Conservation (phyloP, 2,113 vertebrate genomes). For the Vicugna pacos region DNA sequence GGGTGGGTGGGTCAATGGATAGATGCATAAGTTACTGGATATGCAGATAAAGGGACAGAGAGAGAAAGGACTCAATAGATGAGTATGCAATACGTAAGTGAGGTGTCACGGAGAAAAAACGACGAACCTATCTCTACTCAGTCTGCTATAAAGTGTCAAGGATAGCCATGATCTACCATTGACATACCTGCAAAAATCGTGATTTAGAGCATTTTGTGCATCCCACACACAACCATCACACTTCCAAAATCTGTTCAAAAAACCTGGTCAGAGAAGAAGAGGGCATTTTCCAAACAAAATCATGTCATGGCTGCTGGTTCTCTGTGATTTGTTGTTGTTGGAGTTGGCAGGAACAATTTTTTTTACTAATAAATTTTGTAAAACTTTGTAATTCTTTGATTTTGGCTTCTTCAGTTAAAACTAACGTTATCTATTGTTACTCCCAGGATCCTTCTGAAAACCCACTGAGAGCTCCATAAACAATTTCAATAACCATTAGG, state of each 20-base stretch:
- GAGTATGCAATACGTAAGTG: not conserved
- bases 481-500: not conserved
- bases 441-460: not conserved
- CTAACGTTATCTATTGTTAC: not conserved
- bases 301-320: not conserved
- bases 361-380: not conserved
- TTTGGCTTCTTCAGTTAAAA: not conserved
- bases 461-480: not conserved
- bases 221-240: not conserved
- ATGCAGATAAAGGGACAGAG: not conserved
- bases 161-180: not conserved
- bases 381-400: slow-evolving; percentile 8
- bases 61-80: not conserved
- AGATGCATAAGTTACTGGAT: not conserved
- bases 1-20: not conserved
- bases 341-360: not conserved
- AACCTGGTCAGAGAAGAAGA: not conserved
- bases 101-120: not conserved
- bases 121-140: not conserved
- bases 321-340: not conserved
- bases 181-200: not conserved
- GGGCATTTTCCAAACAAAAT: slow-evolving; percentile 23
- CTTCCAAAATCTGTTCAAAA: not conserved
- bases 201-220: not conserved
- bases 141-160: not conserved